These are phyloP conservation scores for Ammodytes dubius DNA, from an alignment of 2,113 vertebrate genomes.

Conservation along the genomic window DNA sequence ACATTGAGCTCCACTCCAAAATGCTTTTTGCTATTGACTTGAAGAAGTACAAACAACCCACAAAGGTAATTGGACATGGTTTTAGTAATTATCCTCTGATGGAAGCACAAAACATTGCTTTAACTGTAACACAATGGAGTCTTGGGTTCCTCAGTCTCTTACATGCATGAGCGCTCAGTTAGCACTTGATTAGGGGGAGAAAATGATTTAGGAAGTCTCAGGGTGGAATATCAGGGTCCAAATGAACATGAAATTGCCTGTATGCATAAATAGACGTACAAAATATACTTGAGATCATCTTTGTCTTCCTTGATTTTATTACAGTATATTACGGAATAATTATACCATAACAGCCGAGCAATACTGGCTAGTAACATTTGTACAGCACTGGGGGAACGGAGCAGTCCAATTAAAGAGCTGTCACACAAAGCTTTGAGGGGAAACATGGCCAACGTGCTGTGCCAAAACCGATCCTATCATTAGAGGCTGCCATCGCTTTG, in stretches of 20 bases:
- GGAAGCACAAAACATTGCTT: slow-evolving; percentile 46
- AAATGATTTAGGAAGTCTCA: slow-evolving; percentile 45
- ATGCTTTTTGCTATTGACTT: slow-evolving; percentile 31
- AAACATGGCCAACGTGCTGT: slow-evolving; percentile 64
- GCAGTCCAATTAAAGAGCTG: slow-evolving; percentile 81
- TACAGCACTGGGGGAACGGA: slow-evolving; percentile 56
- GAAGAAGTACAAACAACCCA: slow-evolving; percentile 44
- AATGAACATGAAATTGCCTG: slow-evolving; percentile 51
- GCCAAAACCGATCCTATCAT: slow-evolving; percentile 76
- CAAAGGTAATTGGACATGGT: slow-evolving; percentile 58
- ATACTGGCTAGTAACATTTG: slow-evolving; percentile 60
- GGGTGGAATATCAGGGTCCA: slow-evolving; percentile 40
- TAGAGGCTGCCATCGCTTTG: slow-evolving; percentile 77
- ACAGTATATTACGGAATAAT: slow-evolving; percentile 70
- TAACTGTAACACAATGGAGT: slow-evolving; percentile 35
- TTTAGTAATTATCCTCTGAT: slow-evolving; percentile 57
- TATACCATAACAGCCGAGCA: slow-evolving; percentile 65
- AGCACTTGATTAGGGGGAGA: slow-evolving; percentile 43
- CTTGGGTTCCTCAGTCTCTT: slow-evolving; percentile 39
- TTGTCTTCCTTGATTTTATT: slow-evolving; percentile 60
- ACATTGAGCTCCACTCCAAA: slow-evolving; percentile 2
- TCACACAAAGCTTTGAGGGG: slow-evolving; percentile 74
- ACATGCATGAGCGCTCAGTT: slow-evolving; percentile 50
- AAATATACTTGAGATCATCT: slow-evolving; percentile 52
- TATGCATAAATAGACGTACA: slow-evolving; percentile 34